Percentiles rank a stretch among this genome's conserved stretches.
Conservation (phyloP, 2,888 invertebrate genomes). For the Lithophane ornitopus region DNA sequence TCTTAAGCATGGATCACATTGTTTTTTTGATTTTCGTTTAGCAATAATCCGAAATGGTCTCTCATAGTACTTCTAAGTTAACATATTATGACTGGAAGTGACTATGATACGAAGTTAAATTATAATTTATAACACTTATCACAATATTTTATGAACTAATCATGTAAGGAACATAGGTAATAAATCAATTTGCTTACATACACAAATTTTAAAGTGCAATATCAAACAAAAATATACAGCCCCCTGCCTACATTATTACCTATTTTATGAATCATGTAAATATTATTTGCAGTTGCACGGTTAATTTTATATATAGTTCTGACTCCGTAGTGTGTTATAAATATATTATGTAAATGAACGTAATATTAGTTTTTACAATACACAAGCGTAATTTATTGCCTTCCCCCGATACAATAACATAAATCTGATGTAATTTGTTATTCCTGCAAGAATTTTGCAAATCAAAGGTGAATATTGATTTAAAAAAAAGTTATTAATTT, state of each 20-base stretch:
- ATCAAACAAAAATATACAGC: constrained; percentile 74
- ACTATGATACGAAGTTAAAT: constrained; percentile 87
- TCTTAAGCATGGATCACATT: constrained; percentile 85
- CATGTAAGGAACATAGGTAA: constrained; percentile 84
- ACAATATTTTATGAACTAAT: constrained; percentile 84
- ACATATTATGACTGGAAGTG: constrained; percentile 91
- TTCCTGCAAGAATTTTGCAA: constrained; percentile 45
- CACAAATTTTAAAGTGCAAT: constrained; percentile 70
- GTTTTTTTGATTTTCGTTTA: constrained; percentile 76
- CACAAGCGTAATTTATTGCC: constrained; percentile 93
- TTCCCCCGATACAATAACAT: constrained; percentile 91
- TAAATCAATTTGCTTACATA: constrained; percentile 73
- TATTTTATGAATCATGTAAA: constrained; percentile 61
- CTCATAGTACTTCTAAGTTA: constrained; percentile 85
- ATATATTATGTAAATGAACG: constrained; percentile 69
- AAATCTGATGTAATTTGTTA: constrained; percentile 71
- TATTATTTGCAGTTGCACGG: constrained; percentile 64
- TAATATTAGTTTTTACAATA: constrained; percentile 85
- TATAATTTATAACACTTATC: constrained; percentile 85
- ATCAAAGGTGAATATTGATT: constrained; percentile 30
- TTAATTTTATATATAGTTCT: constrained; percentile 63
- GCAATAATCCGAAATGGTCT: constrained; percentile 77
- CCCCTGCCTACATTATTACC: constrained; percentile 72
- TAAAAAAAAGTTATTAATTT: constrained; percentile 29
- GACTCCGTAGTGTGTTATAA: constrained; percentile 64